Percentiles rank a stretch among this genome's conserved stretches.
phyloP scores from a whole-genome alignment of 2,797 vertebrate species.

The Oreochromis mossambicus region DNA sequence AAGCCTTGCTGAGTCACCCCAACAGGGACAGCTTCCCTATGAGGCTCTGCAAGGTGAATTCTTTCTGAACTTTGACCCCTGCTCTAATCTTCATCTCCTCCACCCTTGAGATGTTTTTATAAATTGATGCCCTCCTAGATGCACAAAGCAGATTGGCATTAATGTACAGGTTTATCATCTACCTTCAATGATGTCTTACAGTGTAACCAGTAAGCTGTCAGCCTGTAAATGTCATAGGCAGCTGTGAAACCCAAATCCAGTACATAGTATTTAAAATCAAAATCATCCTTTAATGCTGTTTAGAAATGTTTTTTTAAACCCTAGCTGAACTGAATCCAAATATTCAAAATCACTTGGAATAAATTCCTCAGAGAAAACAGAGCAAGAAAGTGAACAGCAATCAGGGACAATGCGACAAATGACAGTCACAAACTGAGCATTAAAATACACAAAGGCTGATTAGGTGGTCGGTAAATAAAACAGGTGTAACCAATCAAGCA shows the following conservation, averaged over 20 bases:
- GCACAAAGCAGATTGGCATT: background rate
- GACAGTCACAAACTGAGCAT: background rate
- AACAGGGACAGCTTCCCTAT: slow-evolving; percentile 26
- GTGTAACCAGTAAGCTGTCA: slow-evolving; percentile 1
- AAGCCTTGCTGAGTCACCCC: slow-evolving; percentile 55
- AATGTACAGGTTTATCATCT: background rate
- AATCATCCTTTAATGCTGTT: background rate
- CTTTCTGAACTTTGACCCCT: slow-evolving; percentile 39
- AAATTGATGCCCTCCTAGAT: background rate
- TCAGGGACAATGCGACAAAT: no score
- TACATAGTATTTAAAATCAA: background rate
- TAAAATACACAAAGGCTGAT: background rate
- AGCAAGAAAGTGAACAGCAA: background rate
- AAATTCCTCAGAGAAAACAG: background rate
- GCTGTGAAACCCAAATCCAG: background rate
- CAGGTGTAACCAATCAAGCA: background rate
- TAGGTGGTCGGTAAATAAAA: background rate
- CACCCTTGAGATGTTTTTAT: background rate
- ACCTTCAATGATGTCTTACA: background rate
- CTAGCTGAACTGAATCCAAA: background rate
- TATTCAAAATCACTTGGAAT: background rate
- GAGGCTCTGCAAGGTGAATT: slow-evolving; percentile 43
- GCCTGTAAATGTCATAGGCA: background rate
- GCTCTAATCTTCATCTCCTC: slow-evolving; percentile 7
- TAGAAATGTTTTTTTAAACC: background rate